A percentile compares a stretch with the other conserved stretches of the same genome.
These are phyloP conservation scores for Polyodon spathula DNA, from an alignment of 2,113 vertebrate species.

Conservation along the genomic window DNA sequence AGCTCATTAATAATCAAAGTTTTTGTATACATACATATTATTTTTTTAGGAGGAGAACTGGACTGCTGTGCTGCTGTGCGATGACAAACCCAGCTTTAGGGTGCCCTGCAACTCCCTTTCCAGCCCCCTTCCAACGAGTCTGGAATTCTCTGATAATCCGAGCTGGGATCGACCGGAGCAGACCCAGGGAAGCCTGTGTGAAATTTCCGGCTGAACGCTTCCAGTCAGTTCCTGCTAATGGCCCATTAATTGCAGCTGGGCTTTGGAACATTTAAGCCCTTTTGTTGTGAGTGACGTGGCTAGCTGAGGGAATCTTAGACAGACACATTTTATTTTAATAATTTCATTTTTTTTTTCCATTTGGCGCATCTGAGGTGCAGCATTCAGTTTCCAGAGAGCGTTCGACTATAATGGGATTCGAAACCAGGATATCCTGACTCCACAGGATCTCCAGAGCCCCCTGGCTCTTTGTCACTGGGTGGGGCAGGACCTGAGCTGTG, in stretches of 20 bases:
- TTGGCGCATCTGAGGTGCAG: too few relatives aligned
- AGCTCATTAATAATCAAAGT: slow-evolving; percentile 64
- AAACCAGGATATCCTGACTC: too few relatives aligned
- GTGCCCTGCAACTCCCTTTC: slow-evolving; percentile 22
- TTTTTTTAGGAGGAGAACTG: slow-evolving; percentile 52
- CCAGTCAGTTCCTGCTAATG: not conserved
- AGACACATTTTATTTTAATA: too few relatives aligned
- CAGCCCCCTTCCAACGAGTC: slow-evolving; percentile 33
- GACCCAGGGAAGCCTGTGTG: slow-evolving; percentile 7
- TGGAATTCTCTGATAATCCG: slow-evolving; percentile 35
- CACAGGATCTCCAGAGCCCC: too few relatives aligned
- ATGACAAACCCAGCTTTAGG: slow-evolving; percentile 43
- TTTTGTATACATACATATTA: slow-evolving; percentile 65
- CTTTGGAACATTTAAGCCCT: too few relatives aligned
- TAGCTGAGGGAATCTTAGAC: too few relatives aligned
- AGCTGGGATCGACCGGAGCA: not conserved
- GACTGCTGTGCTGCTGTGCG: slow-evolving; percentile 22
- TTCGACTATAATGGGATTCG: too few relatives aligned
- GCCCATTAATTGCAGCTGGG: not conserved
- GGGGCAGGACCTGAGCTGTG: too few relatives aligned
- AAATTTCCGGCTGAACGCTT: slow-evolving; percentile 17
- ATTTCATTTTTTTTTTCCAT: too few relatives aligned
- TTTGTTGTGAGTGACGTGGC: too few relatives aligned
- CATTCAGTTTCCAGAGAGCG: too few relatives aligned
- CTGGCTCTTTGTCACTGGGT: too few relatives aligned